Evolutionary conservation across 2,888 invertebrate genomes (phyloP).

Genomic region (Leptinotarsa peninsularis): DNA sequence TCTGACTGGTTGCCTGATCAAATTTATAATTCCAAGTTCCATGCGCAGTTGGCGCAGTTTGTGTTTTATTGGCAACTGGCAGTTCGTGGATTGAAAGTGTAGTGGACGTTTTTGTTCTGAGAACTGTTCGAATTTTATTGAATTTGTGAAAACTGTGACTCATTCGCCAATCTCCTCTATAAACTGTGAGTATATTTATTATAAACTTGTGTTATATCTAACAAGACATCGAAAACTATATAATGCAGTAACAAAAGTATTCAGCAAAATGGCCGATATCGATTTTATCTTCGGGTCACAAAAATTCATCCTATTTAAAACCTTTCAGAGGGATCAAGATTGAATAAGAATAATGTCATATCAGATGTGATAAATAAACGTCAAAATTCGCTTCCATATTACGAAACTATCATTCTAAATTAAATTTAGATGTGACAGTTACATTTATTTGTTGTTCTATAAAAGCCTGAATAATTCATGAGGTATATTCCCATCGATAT

Average conservation of each 20-base stretch:
- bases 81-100: slow-evolving; percentile 45
- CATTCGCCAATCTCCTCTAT: slow-evolving; percentile 36
- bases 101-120: slow-evolving; percentile 36
- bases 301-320: slow-evolving; percentile 38
- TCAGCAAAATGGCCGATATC: slow-evolving; percentile 64
- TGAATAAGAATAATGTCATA: slow-evolving; percentile 14
- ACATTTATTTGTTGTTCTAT: slow-evolving; percentile 39
- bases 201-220: slow-evolving; percentile 18
- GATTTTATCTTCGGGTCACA: slow-evolving; percentile 56
- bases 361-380: slow-evolving; percentile 20
- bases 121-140: slow-evolving; percentile 40
- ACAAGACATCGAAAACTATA: neutral
- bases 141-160: slow-evolving; percentile 45
- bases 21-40: slow-evolving; percentile 22
- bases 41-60: slow-evolving; percentile 48
- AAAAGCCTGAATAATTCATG: slow-evolving; percentile 33
- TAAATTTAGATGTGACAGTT: slow-evolving; percentile 35
- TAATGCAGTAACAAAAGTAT: slow-evolving; percentile 34
- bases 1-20: neutral
- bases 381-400: slow-evolving; percentile 16
- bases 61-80: slow-evolving; percentile 37
- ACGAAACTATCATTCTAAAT: slow-evolving; percentile 1
- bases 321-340: slow-evolving; percentile 29
- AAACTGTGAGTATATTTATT: slow-evolving; percentile 45
- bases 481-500: slow-evolving; percentile 4